These are phyloP conservation scores for Gobio occitaniae DNA, from an alignment of 2,797 vertebrate genomes.

Conservation along the genomic window DNA sequence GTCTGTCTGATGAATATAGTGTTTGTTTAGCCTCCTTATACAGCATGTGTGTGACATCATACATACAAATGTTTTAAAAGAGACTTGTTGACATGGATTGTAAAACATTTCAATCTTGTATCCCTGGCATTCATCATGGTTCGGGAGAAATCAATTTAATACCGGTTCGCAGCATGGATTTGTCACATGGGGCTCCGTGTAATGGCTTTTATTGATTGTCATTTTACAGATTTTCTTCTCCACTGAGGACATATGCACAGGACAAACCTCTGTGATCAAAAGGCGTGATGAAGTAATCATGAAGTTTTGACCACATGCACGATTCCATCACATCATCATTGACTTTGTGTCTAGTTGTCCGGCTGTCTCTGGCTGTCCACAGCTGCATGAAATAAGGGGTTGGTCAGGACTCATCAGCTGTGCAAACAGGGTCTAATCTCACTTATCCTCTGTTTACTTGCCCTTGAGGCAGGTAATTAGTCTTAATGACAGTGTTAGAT, in stretches of 20 bases:
- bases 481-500: constrained; percentile 56
- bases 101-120: constrained; percentile 23
- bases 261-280: constrained; percentile 32
- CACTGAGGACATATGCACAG: constrained; percentile 23
- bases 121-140: constrained; percentile 27
- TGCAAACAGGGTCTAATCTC: constrained; percentile 45
- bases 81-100: not conserved
- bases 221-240: constrained; percentile 41
- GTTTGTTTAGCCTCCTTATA: not conserved
- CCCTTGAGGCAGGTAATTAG: constrained; percentile 45
- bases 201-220: constrained; percentile 51
- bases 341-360: constrained; percentile 28
- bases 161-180: not conserved
- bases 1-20: not conserved
- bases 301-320: constrained; percentile 21
- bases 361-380: not conserved
- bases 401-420: constrained; percentile 39
- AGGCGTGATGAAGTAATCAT: constrained; percentile 39
- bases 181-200: not conserved
- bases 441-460: constrained; percentile 33
- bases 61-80: constrained; percentile 18
- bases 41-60: not conserved
- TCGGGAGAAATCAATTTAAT: constrained; percentile 41
- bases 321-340: constrained; percentile 23
- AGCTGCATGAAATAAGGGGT: not conserved